Evolutionary conservation across 2,113 vertebrate species (phyloP).

Genomic region (Pachyramphus minor): DNA sequence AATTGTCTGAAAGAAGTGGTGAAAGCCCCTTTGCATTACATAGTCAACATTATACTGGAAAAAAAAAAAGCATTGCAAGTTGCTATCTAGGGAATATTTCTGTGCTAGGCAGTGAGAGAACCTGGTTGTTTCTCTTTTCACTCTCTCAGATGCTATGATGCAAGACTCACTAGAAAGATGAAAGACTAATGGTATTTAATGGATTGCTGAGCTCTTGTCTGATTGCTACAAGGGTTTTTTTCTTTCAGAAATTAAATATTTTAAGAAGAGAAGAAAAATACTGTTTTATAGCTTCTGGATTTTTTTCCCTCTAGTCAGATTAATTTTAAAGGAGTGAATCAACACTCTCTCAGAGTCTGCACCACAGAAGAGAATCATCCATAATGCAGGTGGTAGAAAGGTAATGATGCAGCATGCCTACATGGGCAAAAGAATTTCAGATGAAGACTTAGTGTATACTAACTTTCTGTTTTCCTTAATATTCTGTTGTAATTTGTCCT

Average conservation of each 20-base stretch:
- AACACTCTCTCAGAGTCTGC: neutral
- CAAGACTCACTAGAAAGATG: neutral
- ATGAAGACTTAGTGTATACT: neutral
- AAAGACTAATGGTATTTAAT: slow-evolving; percentile 15
- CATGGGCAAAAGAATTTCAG: neutral
- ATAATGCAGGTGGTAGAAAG: neutral
- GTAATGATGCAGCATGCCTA: neutral
- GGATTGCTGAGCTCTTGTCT: slow-evolving; percentile 10
- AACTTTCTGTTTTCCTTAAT: neutral
- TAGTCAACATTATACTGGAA: neutral
- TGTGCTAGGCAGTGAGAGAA: neutral
- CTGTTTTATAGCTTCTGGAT: neutral
- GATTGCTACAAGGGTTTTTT: slow-evolving; percentile 1
- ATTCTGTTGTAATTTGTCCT: neutral
- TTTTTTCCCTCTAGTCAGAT: neutral
- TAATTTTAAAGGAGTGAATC: neutral
- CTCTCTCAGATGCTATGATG: neutral
- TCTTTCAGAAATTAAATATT: slow-evolving; percentile 36
- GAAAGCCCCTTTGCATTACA: neutral
- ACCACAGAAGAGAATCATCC: neutral
- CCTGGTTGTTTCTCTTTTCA: neutral
- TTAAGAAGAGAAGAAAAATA: slow-evolving; percentile 27
- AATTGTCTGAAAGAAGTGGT: neutral
- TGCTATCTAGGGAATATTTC: neutral
- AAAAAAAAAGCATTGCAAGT: neutral